Conservation (phyloP, 2,113 vertebrate genomes). For the Gavia stellata region DNA sequence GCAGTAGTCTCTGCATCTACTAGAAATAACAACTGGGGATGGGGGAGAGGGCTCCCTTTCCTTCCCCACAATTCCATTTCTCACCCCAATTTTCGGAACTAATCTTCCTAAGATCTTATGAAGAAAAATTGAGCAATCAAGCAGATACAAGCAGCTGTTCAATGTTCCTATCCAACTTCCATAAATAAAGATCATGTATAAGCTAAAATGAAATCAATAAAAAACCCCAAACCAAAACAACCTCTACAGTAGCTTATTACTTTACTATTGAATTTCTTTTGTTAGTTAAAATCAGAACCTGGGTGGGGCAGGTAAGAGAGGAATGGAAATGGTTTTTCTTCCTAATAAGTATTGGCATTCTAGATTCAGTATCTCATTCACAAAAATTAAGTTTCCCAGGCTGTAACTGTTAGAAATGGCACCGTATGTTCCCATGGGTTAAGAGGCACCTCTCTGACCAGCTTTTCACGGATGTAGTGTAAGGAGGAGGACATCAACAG, state of each 20-base stretch:
- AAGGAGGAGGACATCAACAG: background rate
- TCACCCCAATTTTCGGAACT: background rate
- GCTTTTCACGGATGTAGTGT: background rate
- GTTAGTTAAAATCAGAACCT: background rate
- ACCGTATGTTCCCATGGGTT: background rate
- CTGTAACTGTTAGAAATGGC: background rate
- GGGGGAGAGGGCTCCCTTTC: background rate
- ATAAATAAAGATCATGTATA: background rate
- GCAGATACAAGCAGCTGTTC: background rate
- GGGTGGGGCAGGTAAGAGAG: fast-evolving
- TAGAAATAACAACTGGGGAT: background rate
- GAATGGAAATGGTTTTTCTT: background rate
- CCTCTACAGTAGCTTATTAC: background rate
- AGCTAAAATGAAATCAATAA: background rate
- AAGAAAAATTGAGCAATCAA: background rate
- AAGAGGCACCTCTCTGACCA: background rate
- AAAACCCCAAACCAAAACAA: background rate
- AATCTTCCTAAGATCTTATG: background rate
- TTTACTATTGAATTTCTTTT: background rate
- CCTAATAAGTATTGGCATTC: background rate
- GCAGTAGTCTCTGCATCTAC: background rate
- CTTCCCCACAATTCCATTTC: background rate
- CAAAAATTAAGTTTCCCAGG: background rate
- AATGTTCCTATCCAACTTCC: background rate
- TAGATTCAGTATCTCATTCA: background rate